Evolutionary conservation across 2,888 invertebrate species (phyloP).

Genomic region (Panopea generosa): DNA sequence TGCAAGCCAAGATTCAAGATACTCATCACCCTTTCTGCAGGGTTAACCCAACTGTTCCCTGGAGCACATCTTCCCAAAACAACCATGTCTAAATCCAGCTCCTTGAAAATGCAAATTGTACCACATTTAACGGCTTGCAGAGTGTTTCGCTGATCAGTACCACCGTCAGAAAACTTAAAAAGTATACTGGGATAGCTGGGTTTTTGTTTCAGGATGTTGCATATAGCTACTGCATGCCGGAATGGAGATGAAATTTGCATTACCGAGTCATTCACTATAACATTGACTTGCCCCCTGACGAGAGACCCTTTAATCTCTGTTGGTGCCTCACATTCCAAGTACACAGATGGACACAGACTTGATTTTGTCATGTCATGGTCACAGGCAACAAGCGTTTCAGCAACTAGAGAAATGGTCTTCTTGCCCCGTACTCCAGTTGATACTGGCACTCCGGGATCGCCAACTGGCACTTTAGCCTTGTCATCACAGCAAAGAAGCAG

Average conservation of each 20-base stretch:
- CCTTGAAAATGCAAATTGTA: constrained; percentile 27
- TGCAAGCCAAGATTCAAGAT: constrained; percentile 42
- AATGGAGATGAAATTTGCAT: constrained; percentile 41
- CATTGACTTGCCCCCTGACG: constrained; percentile 40
- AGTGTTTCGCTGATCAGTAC: constrained; percentile 51
- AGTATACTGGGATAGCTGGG: constrained; percentile 9
- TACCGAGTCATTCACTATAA: constrained; percentile 38
- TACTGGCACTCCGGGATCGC: constrained; percentile 35
- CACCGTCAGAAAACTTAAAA: constrained; percentile 45
- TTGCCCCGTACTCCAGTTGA: constrained; percentile 54
- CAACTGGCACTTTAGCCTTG: constrained; percentile 54
- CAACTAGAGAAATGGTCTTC: constrained; percentile 34
- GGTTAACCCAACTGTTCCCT: constrained; percentile 44
- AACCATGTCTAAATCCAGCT: constrained; percentile 37
- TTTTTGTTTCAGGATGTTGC: neutral
- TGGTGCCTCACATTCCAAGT: constrained; percentile 35
- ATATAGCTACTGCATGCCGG: constrained; percentile 27
- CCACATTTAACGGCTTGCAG: constrained; percentile 43
- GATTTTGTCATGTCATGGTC: constrained; percentile 55
- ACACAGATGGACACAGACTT: constrained; percentile 49
- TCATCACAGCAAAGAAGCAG: constrained; percentile 41
- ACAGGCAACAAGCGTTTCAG: constrained; percentile 28
- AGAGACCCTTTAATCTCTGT: constrained; percentile 32
- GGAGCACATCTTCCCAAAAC: constrained; percentile 40
- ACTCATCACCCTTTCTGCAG: constrained; percentile 44